Percentiles rank a stretch among this genome's conserved stretches.
phyloP scores from a whole-genome alignment of 2,888 invertebrate species.

The Campoplex capitator region DNA sequence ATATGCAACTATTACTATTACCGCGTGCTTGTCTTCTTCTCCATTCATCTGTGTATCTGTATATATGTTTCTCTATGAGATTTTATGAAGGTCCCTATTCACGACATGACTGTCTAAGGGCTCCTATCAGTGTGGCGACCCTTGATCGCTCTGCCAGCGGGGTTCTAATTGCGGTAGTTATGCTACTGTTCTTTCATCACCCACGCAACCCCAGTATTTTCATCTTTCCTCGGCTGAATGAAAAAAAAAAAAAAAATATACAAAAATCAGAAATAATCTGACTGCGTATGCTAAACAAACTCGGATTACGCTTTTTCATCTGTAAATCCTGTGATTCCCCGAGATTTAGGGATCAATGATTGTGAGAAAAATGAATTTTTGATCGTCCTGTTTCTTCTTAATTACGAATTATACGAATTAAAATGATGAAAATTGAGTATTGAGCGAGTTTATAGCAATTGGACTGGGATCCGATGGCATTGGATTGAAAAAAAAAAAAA shows the following conservation, averaged over 20 bases:
- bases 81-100: conserved; percentile 31
- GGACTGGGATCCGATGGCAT: neutral
- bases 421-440: neutral
- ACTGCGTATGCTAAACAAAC: neutral
- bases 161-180: conserved; percentile 73
- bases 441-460: neutral
- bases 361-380: neutral
- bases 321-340: neutral
- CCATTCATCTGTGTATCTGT: conserved; percentile 15
- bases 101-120: conserved; percentile 45
- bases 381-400: neutral
- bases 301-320: neutral
- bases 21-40: conserved; percentile 40
- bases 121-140: conserved; percentile 38
- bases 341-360: neutral
- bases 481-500: neutral
- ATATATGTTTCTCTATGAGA: conserved; percentile 1
- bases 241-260: neutral
- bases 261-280: neutral
- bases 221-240: neutral
- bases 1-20: conserved; percentile 53
- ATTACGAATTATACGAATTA: no score
- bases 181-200: conserved; percentile 42
- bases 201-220: neutral
- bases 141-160: conserved; percentile 72